phyloP scores from a whole-genome alignment of 1,140 invertebrate species.

The Parapsyche elsis region DNA sequence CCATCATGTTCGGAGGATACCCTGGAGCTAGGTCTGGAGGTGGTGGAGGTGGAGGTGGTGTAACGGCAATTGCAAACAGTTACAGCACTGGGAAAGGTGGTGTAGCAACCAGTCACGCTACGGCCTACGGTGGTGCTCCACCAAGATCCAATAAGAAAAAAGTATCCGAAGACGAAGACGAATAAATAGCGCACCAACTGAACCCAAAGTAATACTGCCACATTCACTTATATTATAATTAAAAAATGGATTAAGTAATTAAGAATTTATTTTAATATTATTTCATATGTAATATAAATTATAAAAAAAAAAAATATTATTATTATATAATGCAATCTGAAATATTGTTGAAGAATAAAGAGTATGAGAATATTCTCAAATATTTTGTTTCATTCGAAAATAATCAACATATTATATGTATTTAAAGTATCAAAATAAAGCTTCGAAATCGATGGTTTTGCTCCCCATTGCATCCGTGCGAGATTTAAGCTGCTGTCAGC shows the following conservation, averaged over 20 bases:
- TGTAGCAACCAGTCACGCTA: conserved; percentile 75
- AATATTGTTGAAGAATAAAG: conserved; percentile 47
- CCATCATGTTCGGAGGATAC: conserved; percentile 70
- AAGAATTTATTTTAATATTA: conserved; percentile 49
- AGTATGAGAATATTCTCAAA: conserved; percentile 37
- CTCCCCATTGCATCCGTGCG: too few species aligned
- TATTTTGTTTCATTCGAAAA: conserved; percentile 14
- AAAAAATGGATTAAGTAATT: conserved; percentile 14
- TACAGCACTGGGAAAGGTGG: conserved; percentile 75
- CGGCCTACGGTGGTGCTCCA: conserved; percentile 70
- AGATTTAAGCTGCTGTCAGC: too few species aligned
- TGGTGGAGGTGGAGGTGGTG: conserved; percentile 62
- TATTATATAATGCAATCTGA: conserved; percentile 34
- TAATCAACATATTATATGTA: too few species aligned
- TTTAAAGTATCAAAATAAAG: too few species aligned
- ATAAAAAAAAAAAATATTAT: conserved; percentile 39
- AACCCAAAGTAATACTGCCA: conserved; percentile 44
- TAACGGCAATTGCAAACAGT: conserved; percentile 76
- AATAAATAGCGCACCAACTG: conserved; percentile 35
- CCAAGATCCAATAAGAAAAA: conserved; percentile 30
- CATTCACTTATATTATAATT: conserved; percentile 23
- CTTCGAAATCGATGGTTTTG: too few species aligned
- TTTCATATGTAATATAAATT: conserved; percentile 54
- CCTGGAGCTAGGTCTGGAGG: conserved; percentile 59
- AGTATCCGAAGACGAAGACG: conserved; percentile 17